These are phyloP conservation scores for Brachionus rubens DNA, from an alignment of 1,140 invertebrate species.

Conservation along the genomic window DNA sequence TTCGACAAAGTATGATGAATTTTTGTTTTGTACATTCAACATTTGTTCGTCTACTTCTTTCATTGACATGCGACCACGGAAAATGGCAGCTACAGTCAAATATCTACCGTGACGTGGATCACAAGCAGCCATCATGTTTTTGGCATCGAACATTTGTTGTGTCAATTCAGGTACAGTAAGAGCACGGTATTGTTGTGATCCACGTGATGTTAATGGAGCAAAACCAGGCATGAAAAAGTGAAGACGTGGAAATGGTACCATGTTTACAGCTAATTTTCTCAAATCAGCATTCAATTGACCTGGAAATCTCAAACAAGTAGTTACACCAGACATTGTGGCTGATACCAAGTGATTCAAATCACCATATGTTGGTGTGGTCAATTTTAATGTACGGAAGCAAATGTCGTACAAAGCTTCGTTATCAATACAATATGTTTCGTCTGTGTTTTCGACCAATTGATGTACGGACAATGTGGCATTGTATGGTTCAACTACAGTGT, in stretches of 20 bases:
- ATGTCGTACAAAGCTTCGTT: slow-evolving; percentile 79
- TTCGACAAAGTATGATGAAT: slow-evolving; percentile 72
- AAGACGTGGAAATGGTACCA: slow-evolving; percentile 89
- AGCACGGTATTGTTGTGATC: slow-evolving; percentile 59
- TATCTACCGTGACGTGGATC: slow-evolving; percentile 78
- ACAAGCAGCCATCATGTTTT: slow-evolving; percentile 92
- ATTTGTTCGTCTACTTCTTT: slow-evolving; percentile 76
- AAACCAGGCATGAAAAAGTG: slow-evolving; percentile 97
- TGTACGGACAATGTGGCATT: slow-evolving; percentile 72
- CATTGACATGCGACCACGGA: slow-evolving; percentile 91
- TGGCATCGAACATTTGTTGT: slow-evolving; percentile 69
- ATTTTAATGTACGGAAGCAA: slow-evolving; percentile 72
- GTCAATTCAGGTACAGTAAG: slow-evolving; percentile 76
- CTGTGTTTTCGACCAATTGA: slow-evolving; percentile 72
- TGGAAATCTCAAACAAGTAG: slow-evolving; percentile 67
- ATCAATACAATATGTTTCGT: slow-evolving; percentile 77
- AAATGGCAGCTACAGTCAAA: slow-evolving; percentile 86
- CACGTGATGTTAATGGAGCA: slow-evolving; percentile 80
- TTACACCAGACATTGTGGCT: slow-evolving; percentile 78
- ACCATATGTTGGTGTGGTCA: slow-evolving; percentile 72
- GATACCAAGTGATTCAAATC: slow-evolving; percentile 65
- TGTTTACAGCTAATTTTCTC: slow-evolving; percentile 89
- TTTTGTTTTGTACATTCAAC: slow-evolving; percentile 81
- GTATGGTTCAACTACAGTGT: slow-evolving; percentile 75
- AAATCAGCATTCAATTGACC: slow-evolving; percentile 75